Evolutionary conservation across 2,888 invertebrate species (phyloP).

Genomic region (Elegia similella): DNA sequence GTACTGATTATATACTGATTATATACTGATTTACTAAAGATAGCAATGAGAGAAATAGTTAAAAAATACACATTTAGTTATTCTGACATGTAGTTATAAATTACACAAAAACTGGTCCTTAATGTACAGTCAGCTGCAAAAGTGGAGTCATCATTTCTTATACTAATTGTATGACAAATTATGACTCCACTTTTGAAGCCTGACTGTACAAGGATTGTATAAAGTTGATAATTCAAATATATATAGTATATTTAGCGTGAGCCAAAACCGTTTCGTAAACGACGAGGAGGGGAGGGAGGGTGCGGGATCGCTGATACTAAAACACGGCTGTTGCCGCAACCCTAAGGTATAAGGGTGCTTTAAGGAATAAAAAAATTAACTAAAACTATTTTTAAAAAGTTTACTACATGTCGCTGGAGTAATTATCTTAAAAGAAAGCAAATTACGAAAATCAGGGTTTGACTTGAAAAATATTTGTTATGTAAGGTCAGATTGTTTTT

Average conservation of each 20-base stretch:
- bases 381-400: background rate
- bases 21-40: constrained; percentile 18
- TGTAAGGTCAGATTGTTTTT: background rate
- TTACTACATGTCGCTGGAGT: no score
- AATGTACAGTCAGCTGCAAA: no score
- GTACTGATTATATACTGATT: constrained; percentile 11
- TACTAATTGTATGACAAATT: no score
- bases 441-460: no score
- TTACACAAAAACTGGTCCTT: background rate
- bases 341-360: constrained; percentile 12
- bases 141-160: no score
- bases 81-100: background rate
- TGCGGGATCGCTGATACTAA: constrained; percentile 42
- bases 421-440: no score
- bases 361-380: background rate
- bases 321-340: constrained; percentile 33
- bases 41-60: constrained; percentile 8
- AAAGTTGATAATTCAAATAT: background rate
- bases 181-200: no score
- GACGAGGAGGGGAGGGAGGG: constrained; percentile 34
- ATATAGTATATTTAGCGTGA: constrained; percentile 18
- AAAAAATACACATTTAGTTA: background rate
- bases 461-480: background rate
- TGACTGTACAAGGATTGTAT: background rate
- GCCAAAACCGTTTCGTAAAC: constrained; percentile 20